phyloP scores from a whole-genome alignment of 2,113 vertebrate genomes.

The Ibidorhyncha struthersii region DNA sequence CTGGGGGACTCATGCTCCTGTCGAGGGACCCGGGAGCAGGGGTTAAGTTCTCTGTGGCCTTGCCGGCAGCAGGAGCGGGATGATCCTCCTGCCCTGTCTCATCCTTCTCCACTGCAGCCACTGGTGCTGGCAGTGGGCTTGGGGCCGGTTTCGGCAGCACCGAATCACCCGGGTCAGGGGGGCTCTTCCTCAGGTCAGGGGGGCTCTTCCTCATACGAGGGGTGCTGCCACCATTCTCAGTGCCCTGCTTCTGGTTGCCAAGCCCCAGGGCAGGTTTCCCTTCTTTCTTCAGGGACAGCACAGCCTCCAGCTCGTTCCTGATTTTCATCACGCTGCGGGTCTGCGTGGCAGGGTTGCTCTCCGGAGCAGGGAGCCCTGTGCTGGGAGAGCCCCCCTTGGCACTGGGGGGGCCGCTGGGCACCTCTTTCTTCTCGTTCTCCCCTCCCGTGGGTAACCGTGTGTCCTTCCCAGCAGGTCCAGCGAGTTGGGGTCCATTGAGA shows the following conservation, averaged over 20 bases:
- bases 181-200: background rate
- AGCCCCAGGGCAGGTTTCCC: background rate
- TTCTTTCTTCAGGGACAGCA: conserved; percentile 69
- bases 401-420: background rate
- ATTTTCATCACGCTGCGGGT: conserved; percentile 67
- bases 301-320: conserved; percentile 75
- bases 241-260: conserved; percentile 44
- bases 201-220: background rate
- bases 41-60: background rate
- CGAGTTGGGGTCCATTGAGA: background rate
- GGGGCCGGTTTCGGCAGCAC: background rate
- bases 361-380: background rate
- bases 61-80: background rate
- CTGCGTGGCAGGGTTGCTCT: background rate
- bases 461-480: background rate
- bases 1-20: background rate
- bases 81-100: background rate
- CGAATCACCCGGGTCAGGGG: background rate
- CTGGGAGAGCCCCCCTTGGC: background rate
- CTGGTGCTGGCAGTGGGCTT: background rate
- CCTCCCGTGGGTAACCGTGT: fast-evolving
- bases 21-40: background rate
- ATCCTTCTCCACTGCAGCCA: background rate
- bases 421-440: conserved; percentile 12
- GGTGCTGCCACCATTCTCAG: conserved; percentile 8